phyloP scores from a whole-genome alignment of 2,113 vertebrate species.

The Egretta garzetta region DNA sequence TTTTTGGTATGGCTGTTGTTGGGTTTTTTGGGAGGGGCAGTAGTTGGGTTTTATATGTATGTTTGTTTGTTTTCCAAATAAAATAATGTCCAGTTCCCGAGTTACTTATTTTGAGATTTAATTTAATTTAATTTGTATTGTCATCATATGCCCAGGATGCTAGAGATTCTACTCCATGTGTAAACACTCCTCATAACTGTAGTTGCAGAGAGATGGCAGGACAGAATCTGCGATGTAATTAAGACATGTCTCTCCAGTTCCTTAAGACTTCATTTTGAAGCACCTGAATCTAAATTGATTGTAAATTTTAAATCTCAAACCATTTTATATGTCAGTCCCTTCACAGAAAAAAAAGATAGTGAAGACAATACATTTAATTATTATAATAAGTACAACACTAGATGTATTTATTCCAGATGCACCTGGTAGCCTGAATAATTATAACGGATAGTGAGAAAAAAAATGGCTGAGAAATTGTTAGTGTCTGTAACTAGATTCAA shows the following conservation, averaged over 20 bases:
- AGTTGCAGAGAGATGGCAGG: neutral
- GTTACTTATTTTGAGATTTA: neutral
- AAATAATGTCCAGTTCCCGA: neutral
- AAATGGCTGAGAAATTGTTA: neutral
- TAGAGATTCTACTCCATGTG: accelerated
- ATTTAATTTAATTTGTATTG: neutral
- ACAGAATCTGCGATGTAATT: neutral
- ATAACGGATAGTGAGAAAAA: neutral
- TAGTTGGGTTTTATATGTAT: neutral
- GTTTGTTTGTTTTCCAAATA: neutral
- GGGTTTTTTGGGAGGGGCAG: no score
- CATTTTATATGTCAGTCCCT: neutral
- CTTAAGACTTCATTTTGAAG: neutral
- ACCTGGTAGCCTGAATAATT: neutral
- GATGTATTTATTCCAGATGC: neutral
- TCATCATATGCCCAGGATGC: neutral
- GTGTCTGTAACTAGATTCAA: neutral
- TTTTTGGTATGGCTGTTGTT: neutral
- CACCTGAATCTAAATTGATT: neutral
- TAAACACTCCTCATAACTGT: neutral
- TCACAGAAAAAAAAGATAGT: neutral
- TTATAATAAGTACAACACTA: neutral
- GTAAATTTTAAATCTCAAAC: neutral
- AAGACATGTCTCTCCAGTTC: neutral
- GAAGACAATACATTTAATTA: neutral